Conservation (phyloP, 2,888 invertebrate genomes). For the Lasioglossum leucozonium region DNA sequence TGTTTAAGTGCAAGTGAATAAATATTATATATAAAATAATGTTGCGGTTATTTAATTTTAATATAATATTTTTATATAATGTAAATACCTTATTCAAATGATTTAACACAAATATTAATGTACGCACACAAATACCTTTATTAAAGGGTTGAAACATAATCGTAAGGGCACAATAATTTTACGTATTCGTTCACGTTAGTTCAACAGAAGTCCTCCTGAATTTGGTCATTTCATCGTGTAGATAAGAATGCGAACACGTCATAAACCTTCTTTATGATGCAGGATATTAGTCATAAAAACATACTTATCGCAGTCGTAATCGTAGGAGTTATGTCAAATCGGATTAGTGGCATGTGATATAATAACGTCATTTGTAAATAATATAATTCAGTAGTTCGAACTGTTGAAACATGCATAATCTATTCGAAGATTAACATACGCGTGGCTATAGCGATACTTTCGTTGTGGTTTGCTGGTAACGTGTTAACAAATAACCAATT, state of each 20-base stretch:
- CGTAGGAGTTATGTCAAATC: constrained; percentile 6
- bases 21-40: neutral
- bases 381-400: neutral
- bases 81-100: neutral
- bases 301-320: constrained; percentile 12
- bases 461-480: neutral
- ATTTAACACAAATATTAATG: neutral
- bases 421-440: neutral
- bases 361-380: constrained; percentile 5
- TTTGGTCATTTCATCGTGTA: neutral
- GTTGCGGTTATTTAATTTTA: neutral
- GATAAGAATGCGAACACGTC: constrained; percentile 10
- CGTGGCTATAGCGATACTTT: too few relatives aligned
- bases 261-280: constrained; percentile 4
- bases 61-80: too few relatives aligned
- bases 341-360: neutral
- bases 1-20: neutral
- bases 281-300: constrained; percentile 40
- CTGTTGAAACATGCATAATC: neutral
- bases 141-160: neutral
- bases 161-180: neutral
- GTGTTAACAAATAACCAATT: neutral
- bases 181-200: neutral
- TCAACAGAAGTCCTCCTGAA: neutral
- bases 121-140: neutral